Percentiles rank a stretch among this genome's conserved stretches.
phyloP scores from a whole-genome alignment of 2,797 vertebrate species.

The Petrocephalus sullivani region DNA sequence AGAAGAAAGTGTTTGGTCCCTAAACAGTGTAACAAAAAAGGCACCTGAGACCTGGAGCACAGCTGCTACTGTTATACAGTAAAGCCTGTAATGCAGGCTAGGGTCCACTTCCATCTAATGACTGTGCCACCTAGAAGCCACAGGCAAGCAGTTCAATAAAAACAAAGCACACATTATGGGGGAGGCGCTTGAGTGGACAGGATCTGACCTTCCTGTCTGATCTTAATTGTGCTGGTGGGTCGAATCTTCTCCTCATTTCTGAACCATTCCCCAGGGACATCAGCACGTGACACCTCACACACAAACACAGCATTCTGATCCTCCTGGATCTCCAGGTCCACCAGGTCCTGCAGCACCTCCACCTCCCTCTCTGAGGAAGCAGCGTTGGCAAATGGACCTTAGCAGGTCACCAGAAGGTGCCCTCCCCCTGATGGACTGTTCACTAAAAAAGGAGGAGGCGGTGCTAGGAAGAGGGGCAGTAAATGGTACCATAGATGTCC shows the following conservation, averaged over 20 bases:
- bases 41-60: not conserved
- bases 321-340: conserved; percentile 69
- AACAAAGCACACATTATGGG: not conserved
- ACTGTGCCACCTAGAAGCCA: not conserved
- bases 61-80: not conserved
- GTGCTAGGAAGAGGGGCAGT: not conserved
- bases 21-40: conserved; percentile 39
- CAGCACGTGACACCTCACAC: conserved; percentile 73
- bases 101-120: not conserved
- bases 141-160: not conserved
- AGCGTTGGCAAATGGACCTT: not conserved
- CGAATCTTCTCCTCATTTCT: conserved; percentile 70
- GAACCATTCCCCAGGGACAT: conserved; percentile 76
- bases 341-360: conserved; percentile 64
- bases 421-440: not conserved
- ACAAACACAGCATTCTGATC: conserved; percentile 82
- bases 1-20: conserved; percentile 85
- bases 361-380: conserved; percentile 70
- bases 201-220: conserved; percentile 78
- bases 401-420: not conserved
- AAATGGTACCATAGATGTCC: conserved; percentile 72
- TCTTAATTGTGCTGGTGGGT: conserved; percentile 73
- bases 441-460: not conserved
- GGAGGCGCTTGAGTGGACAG: not conserved
- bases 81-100: not conserved